Percentiles rank a stretch among this genome's conserved stretches.
These are phyloP conservation scores for Eutrigla gurnardus DNA, from an alignment of 2,797 vertebrate species.

Conservation along the genomic window DNA sequence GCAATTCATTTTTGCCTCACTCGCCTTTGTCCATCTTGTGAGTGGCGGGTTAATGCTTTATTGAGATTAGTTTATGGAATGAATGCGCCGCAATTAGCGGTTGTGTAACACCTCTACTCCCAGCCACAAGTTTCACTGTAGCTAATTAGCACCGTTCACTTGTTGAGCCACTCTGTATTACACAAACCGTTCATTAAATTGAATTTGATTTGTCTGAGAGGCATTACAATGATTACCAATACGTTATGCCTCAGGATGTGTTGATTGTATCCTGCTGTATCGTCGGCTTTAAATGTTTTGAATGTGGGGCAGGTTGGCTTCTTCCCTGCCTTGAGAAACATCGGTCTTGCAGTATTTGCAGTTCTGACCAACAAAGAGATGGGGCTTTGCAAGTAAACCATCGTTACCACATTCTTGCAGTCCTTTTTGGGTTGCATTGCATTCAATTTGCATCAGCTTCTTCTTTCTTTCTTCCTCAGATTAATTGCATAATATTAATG, in stretches of 20 bases:
- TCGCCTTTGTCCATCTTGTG: neutral
- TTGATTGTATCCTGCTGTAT: slow-evolving; percentile 26
- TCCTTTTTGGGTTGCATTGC: slow-evolving; percentile 29
- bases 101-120: slow-evolving; percentile 3
- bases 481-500: slow-evolving; percentile 53
- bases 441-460: slow-evolving; percentile 56
- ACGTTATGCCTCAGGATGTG: slow-evolving; percentile 1
- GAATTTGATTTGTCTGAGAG: slow-evolving; percentile 53
- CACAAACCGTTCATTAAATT: slow-evolving; percentile 44
- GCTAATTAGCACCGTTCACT: slow-evolving; percentile 36
- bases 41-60: slow-evolving; percentile 32
- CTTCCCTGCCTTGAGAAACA: neutral
- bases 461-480: slow-evolving; percentile 8
- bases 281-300: slow-evolving; percentile 41
- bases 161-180: slow-evolving; percentile 19
- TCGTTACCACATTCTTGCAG: slow-evolving; percentile 13
- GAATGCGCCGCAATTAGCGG: slow-evolving; percentile 16
- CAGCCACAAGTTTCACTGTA: slow-evolving; percentile 10
- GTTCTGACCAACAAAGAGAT: slow-evolving; percentile 22
- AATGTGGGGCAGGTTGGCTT: slow-evolving; percentile 20
- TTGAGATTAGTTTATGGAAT: slow-evolving; percentile 23
- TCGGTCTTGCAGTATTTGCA: neutral
- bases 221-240: slow-evolving; percentile 35
- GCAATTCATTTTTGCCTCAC: neutral
- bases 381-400: neutral